Evolutionary conservation across 2,888 invertebrate genomes (phyloP).

Genomic region (Nymphalis polychloros): DNA sequence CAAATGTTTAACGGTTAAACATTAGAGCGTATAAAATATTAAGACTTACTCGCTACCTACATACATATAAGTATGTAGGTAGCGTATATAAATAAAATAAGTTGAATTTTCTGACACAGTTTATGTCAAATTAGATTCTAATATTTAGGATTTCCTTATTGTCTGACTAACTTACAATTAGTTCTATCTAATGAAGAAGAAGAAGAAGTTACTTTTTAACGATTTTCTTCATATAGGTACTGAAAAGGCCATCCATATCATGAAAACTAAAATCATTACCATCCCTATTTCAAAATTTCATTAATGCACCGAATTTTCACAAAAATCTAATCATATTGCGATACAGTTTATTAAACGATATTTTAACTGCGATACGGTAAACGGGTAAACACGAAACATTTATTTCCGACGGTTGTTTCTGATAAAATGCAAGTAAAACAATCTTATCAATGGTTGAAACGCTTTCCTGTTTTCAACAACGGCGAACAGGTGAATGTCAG

Average conservation of each 20-base stretch:
- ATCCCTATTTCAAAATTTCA: too few species aligned
- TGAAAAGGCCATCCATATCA: too few species aligned
- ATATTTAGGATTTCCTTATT: too few species aligned
- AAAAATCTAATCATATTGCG: neutral
- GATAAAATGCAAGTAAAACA: conserved; percentile 38
- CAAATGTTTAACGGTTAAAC: conserved; percentile 27
- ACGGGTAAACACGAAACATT: conserved; percentile 39
- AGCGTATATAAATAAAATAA: too few species aligned
- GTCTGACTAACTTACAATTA: too few species aligned
- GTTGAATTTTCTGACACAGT: too few species aligned
- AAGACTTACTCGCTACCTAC: neutral
- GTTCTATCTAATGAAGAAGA: too few species aligned
- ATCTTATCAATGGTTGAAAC: conserved; percentile 36
- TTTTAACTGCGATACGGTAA: conserved; percentile 34
- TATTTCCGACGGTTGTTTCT: conserved; percentile 35
- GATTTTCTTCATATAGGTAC: too few species aligned
- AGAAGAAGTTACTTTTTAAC: too few species aligned
- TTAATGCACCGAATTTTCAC: neutral
- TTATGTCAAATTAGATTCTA: too few species aligned
- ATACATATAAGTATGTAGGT: neutral
- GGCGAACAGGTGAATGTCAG: conserved; percentile 13
- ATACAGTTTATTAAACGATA: conserved; percentile 11
- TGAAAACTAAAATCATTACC: too few species aligned
- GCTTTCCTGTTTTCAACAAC: conserved; percentile 34
- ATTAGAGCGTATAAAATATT: neutral